Base-by-base conservation (phyloP, 2,113 vertebrate genomes). In the Syngnathus typhle region DNA sequence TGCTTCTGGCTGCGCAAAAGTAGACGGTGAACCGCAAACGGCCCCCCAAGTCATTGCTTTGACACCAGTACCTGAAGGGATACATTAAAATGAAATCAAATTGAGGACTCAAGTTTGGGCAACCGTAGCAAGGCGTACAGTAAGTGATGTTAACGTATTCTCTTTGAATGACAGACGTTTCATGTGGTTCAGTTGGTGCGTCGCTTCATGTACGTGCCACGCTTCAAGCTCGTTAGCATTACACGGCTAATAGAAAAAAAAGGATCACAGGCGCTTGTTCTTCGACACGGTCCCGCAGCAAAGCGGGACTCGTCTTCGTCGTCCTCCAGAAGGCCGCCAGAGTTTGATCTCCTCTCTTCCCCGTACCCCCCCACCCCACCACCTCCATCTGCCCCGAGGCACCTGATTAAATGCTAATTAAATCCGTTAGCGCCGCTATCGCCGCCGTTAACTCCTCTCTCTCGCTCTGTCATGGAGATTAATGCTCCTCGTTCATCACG, bases 401-500 rank as follows among this genome's bases (percentile, higher is more conserved):
- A 71, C 84, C 88, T 90, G 88, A 90, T 90, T 90, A 90, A 90
- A 90, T 90, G 88, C 87, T 90, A 90, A 90, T 90, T 90, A 90
- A 90, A 90, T 87, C 87, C 88, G 84, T 90, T 90, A 90, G 85
- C 86, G 76, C 73, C 46, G 88, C 86, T 88, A 90, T 88, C 88
- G 79, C 86, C 63, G 73, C 85, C 78, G 86, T 86, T 89, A 90
- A 90, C 88, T 89, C 86, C 81, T 89, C 86, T 87, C 84, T 84
- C 82, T 52, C 15, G 55, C 64, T 89, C 87, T 90, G 88, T 90
- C 88, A 90, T 84, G 32, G 82, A 90, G 88, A 90, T 90, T 89
- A 90, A 90, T 90, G 87, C 78, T 76, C 85, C 86, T 90, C 86
- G 82, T 90, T 88, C 86, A 90, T 90, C 88, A 90, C 88, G 88